Conservation (phyloP, 1,140 invertebrate genomes). For the Phthorimaea operculella region DNA sequence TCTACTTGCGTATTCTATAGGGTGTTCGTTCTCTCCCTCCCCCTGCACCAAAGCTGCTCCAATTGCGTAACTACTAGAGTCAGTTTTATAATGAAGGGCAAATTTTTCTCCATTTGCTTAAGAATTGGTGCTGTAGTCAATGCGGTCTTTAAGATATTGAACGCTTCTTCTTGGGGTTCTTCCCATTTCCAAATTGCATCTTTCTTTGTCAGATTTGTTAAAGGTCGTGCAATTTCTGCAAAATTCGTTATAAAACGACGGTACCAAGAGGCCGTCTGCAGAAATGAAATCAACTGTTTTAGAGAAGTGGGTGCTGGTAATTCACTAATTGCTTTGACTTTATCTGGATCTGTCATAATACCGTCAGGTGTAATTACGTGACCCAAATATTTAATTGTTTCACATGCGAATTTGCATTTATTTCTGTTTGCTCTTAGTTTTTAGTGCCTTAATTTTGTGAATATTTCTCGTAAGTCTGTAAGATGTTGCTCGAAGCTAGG, state of each 20-base stretch:
- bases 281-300: conserved; percentile 24
- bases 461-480: no score
- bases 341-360: conserved; percentile 29
- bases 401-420: no score
- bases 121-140: conserved; percentile 18
- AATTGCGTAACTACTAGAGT: conserved; percentile 4
- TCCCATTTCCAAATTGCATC: conserved; percentile 18
- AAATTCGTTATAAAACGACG: conserved; percentile 42
- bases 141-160: conserved; percentile 9
- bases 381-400: no score
- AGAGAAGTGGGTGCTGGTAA: conserved; percentile 15
- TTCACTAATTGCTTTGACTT: conserved; percentile 33
- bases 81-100: conserved; percentile 13
- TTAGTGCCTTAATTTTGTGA: no score
- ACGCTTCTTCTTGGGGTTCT: conserved; percentile 13
- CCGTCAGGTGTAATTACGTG: no score
- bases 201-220: conserved; percentile 37
- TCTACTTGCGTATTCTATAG: conserved; percentile 16
- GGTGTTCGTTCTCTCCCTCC: background rate
- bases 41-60: conserved; percentile 6
- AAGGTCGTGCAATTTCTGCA: conserved; percentile 31
- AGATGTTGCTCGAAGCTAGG: no score
- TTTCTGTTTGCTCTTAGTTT: no score
- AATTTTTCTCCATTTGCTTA: conserved; percentile 13
- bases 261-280: conserved; percentile 34